Evolutionary conservation across 2,113 vertebrate genomes (phyloP).

Genomic region (Pachypanchax playfairii): DNA sequence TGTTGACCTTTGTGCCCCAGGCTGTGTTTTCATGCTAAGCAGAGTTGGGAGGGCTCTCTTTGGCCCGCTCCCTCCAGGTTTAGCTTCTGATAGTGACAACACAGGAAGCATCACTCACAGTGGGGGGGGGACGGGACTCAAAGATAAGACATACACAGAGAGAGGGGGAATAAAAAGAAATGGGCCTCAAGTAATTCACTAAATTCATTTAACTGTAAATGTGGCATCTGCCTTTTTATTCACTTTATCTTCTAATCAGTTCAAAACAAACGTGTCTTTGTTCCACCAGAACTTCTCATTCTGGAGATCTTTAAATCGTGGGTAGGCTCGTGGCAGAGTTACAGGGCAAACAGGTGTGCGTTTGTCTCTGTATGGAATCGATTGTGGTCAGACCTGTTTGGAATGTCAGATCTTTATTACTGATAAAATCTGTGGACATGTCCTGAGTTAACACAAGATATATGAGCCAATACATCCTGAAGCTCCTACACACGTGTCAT

Average conservation of each 20-base stretch:
- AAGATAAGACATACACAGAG: slow-evolving; percentile 39
- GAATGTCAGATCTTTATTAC: slow-evolving; percentile 60
- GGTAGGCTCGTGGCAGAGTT: slow-evolving; percentile 50
- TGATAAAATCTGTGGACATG: slow-evolving; percentile 44
- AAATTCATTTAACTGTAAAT: slow-evolving; percentile 2
- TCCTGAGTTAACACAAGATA: slow-evolving; percentile 41
- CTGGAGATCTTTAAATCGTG: slow-evolving; percentile 32
- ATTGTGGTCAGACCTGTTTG: slow-evolving; percentile 42
- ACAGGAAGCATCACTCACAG: slow-evolving; percentile 51
- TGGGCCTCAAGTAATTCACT: no score
- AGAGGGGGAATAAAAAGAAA: slow-evolving; percentile 11
- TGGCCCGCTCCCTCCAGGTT: slow-evolving; percentile 53
- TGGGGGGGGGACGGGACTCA: not conserved
- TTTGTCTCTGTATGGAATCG: slow-evolving; percentile 39
- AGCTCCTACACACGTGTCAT: slow-evolving; percentile 26
- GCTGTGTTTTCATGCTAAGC: slow-evolving; percentile 57
- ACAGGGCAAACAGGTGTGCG: slow-evolving; percentile 67
- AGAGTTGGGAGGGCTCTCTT: slow-evolving; percentile 28
- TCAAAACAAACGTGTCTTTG: slow-evolving; percentile 20
- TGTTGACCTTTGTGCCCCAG: slow-evolving; percentile 45
- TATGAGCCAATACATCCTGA: slow-evolving; percentile 18
- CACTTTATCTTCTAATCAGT: slow-evolving; percentile 11
- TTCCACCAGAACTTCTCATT: slow-evolving; percentile 24
- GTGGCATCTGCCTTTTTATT: not conserved
- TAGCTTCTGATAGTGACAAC: slow-evolving; percentile 45